These are phyloP conservation scores for Tiliacea aurago DNA, from an alignment of 2,888 invertebrate species.

Conservation along the genomic window DNA sequence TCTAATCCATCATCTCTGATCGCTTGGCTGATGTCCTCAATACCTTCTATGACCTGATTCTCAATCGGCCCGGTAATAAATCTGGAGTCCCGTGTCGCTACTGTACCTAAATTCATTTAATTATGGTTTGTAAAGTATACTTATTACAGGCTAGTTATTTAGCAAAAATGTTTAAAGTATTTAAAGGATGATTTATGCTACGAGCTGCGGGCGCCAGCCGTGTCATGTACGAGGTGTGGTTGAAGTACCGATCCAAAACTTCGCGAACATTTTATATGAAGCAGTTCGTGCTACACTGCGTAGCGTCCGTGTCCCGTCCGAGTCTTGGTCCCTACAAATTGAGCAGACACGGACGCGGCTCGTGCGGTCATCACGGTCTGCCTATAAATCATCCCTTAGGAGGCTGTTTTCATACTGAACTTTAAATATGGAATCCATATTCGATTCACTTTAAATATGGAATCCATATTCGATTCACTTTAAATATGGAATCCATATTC, in stretches of 20 bases:
- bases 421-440: not conserved
- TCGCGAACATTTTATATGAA: no score
- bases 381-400: no score
- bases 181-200: no score
- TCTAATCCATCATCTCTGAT: slow-evolving; percentile 77
- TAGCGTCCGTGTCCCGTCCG: no score
- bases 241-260: no score
- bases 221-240: no score
- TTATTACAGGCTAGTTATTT: not conserved
- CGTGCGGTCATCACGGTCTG: no score
- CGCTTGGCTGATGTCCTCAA: slow-evolving; percentile 68
- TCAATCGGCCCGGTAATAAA: slow-evolving; percentile 61
- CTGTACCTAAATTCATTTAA: slow-evolving; percentile 30
- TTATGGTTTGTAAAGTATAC: not conserved
- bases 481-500: not conserved
- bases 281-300: no score
- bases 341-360: no score
- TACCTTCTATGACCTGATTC: slow-evolving; percentile 59
- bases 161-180: not conserved
- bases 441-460: not conserved
- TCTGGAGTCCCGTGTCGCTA: slow-evolving; percentile 50
- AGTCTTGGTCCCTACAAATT: no score
- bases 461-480: not conserved
- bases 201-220: no score
- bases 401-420: not conserved